Evolutionary conservation across 1,140 invertebrate genomes (phyloP).

Genomic region (Megalopta genalis): DNA sequence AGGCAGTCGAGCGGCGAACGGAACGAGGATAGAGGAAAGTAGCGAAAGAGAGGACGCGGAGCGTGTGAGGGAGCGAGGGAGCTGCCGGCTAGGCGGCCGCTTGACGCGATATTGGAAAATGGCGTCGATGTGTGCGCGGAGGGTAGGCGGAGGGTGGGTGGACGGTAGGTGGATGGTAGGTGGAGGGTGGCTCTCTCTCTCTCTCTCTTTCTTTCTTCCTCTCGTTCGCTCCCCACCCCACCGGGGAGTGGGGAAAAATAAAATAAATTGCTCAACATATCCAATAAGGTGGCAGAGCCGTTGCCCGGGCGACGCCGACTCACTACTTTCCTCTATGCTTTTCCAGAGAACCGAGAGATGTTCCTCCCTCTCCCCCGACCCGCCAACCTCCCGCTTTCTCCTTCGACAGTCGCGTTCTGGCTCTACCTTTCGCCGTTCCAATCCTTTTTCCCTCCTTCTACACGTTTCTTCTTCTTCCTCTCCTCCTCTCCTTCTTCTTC

Average conservation of each 20-base stretch:
- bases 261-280: constrained; percentile 81
- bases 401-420: background rate
- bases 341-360: constrained; percentile 60
- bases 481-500: background rate
- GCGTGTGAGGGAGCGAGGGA: constrained; percentile 39
- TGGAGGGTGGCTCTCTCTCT: constrained; percentile 62
- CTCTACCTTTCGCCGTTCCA: background rate
- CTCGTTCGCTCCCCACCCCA: constrained; percentile 2
- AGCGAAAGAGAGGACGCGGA: constrained; percentile 35
- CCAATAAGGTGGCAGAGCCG: constrained; percentile 80
- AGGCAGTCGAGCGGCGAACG: too few species aligned
- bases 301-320: constrained; percentile 78
- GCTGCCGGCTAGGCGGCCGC: constrained; percentile 49
- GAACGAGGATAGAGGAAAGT: constrained; percentile 38
- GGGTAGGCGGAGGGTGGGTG: constrained; percentile 45
- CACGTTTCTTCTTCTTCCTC: constrained; percentile 47
- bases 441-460: constrained; percentile 40
- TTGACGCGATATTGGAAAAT: constrained; percentile 79
- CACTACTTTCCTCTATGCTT: constrained; percentile 69
- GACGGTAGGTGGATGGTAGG: constrained; percentile 10
- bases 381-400: constrained; percentile 20
- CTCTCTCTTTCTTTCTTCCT: constrained; percentile 44
- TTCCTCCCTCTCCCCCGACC: constrained; percentile 43
- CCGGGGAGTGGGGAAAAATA: constrained; percentile 77
- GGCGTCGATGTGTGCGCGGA: constrained; percentile 76